A percentile compares a stretch with the other conserved stretches of the same genome.
phyloP scores from a whole-genome alignment of 1,140 invertebrate genomes.

The Atopsyche davidsoni region DNA sequence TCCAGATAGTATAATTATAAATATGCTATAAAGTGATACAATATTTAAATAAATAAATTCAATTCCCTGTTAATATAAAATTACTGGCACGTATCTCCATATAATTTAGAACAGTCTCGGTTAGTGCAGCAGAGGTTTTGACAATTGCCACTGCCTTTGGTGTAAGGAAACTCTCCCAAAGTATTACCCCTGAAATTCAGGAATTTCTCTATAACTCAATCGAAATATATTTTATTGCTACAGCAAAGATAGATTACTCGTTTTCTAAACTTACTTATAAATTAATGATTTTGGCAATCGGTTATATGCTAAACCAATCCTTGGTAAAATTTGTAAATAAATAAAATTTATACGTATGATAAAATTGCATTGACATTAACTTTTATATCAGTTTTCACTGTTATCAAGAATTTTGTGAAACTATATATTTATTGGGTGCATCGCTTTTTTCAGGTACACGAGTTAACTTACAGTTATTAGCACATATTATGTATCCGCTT shows the following conservation, averaged over 20 bases:
- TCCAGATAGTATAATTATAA: no score
- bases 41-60: no score
- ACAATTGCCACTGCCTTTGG: conserved; percentile 4
- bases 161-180: conserved; percentile 9
- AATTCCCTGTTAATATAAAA: no score
- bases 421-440: neutral
- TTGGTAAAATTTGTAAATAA: neutral
- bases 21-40: no score
- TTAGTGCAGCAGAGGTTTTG: conserved; percentile 8
- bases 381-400: neutral
- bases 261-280: no score
- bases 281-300: no score
- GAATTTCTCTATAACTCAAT: no score
- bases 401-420: neutral
- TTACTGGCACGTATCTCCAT: conserved; percentile 5
- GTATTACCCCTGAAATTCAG: conserved; percentile 14
- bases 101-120: neutral
- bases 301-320: no score
- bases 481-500: neutral
- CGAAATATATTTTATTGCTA: no score
- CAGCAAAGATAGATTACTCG: no score
- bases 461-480: neutral
- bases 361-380: neutral
- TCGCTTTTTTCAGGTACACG: no score
- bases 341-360: neutral